Evolutionary conservation across 1,140 invertebrate genomes (phyloP).

Genomic region (Sycobia sp.): DNA sequence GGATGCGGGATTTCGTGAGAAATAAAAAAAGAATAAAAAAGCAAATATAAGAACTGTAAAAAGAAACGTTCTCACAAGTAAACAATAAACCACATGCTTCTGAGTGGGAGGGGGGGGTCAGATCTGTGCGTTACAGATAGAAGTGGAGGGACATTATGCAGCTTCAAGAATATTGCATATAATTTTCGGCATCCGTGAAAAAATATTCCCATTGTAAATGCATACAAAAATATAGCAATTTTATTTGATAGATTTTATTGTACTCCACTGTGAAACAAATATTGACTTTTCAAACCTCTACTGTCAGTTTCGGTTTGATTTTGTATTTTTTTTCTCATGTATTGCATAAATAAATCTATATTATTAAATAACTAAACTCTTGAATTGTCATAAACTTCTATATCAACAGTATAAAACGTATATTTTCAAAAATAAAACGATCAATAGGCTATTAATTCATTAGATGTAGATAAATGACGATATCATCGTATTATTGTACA

Average conservation of each 20-base stretch:
- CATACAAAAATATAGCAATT: neutral
- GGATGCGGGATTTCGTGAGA: conserved; percentile 54
- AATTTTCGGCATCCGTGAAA: conserved; percentile 14
- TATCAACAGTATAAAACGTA: too few relatives aligned
- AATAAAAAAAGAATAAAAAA: conserved; percentile 69
- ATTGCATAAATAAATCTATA: too few relatives aligned
- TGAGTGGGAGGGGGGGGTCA: conserved; percentile 40
- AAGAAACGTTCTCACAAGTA: conserved; percentile 75
- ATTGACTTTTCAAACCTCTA: too few relatives aligned
- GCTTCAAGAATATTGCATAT: conserved; percentile 3
- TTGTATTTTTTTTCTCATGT: too few relatives aligned
- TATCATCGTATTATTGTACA: too few relatives aligned
- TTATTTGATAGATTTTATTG: neutral
- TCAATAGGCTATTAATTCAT: too few relatives aligned
- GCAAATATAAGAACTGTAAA: conserved; percentile 76
- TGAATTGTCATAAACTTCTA: too few relatives aligned
- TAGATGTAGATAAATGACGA: too few relatives aligned
- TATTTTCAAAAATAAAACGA: too few relatives aligned
- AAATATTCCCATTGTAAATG: conserved; percentile 22
- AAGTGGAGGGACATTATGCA: conserved; percentile 27
- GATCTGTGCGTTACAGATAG: conserved; percentile 30
- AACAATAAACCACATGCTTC: conserved; percentile 71
- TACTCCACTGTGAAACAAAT: neutral
- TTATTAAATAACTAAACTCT: too few relatives aligned
- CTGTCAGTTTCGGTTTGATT: too few relatives aligned